A percentile compares a stretch with the other conserved stretches of the same genome.
phyloP scores from a whole-genome alignment of 2,113 vertebrate genomes.

The Galeopterus variegatus region DNA sequence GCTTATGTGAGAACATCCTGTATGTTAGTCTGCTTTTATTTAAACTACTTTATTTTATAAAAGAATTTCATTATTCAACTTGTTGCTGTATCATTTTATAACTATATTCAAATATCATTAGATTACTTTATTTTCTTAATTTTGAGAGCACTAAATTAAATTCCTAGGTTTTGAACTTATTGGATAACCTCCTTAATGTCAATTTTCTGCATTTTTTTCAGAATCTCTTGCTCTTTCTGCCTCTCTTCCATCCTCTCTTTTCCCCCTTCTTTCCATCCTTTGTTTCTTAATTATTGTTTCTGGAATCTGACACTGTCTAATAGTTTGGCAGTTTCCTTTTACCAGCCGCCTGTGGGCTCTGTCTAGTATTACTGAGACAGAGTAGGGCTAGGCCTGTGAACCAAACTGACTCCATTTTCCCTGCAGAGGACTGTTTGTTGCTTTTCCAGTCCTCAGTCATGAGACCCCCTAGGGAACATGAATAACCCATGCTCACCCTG shows the following conservation, averaged over 20 bases:
- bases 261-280: accelerated
- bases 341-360: neutral
- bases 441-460: too few species aligned
- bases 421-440: too few species aligned
- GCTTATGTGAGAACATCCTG: neutral
- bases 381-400: too few species aligned
- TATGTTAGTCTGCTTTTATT: neutral
- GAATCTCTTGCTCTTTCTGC: neutral
- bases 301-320: neutral
- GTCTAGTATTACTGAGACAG: neutral
- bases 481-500: too few species aligned
- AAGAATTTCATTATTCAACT: neutral
- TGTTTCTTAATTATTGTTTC: neutral
- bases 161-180: neutral
- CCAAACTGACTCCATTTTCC: too few species aligned
- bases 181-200: neutral
- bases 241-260: too few species aligned
- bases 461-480: too few species aligned
- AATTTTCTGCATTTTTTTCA: neutral
- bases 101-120: neutral
- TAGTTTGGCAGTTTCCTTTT: neutral
- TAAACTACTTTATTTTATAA: neutral
- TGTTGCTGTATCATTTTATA: neutral
- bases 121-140: neutral
- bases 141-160: neutral